Base-by-base conservation (phyloP, 2,888 invertebrate genomes). In the Apamea crenata region DNA sequence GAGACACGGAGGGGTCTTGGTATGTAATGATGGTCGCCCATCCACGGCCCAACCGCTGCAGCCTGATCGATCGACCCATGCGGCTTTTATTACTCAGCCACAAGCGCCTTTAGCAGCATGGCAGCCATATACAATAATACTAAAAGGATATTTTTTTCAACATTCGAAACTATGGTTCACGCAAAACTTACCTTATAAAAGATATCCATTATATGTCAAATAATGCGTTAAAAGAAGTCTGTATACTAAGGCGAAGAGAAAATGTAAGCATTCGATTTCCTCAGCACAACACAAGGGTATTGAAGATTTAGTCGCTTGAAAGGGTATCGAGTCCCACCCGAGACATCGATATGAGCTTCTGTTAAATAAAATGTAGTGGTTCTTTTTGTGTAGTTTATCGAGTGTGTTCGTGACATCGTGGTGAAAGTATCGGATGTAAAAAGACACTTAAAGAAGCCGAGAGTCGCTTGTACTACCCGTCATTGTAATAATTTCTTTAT, bases 181-280 rank as follows among this genome's bases (percentile, higher is more conserved):
- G 68, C 16, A 36, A 36, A n/a, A 67, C 6, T 74, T 40, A 40
- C 50, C 18, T 25, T 6, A 40, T 53, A 53, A 67, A 5, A 50
- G 36, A 68, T 16, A 40, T n/a, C 50, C 29, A 29, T 75, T 71
- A 44, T 40, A 71, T 25, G 29, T 32, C 7, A 25, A 74, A 74
- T 18, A 25, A 25, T 25, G 25, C 29, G 53, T 40, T 68, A 14
- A 36, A 50, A 67, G 25, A 36, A 40, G n/a, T 29, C 21, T 1
- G 1, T 47, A 47, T 40, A 70, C 29, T 18, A 29, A 53, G 6
- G 16, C 25, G 21, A 44, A 29, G 10, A 69, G 53, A 40, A 75
- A 56, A 29, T 70, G 29, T 29, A 56, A 53, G 40, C 29, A 56
- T 71, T 53, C 12, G 12, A 40, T 75, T 71, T 44, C 6, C 36